Evolutionary conservation across 2,113 vertebrate species (phyloP), one percentile per base, ranked within the genome.

Genomic region (Thoracochromis brauschi): DNA sequence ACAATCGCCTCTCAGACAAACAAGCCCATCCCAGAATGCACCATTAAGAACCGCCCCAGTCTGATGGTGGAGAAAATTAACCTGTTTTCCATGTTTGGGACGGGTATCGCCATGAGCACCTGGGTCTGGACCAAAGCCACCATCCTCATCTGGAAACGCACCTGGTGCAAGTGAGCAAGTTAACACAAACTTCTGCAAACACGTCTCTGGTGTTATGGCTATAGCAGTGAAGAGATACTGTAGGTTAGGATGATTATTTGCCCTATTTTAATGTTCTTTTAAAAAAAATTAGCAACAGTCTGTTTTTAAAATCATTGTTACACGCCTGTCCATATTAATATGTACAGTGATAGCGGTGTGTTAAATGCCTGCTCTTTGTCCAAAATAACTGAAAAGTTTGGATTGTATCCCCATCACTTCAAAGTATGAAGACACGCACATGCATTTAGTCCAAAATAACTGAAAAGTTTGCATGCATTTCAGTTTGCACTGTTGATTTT

Each of bases 91-190:
- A 99, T 99, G 98, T 99, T 99, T 8, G 99, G 98, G 78, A 99
- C 99, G 0, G 99, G 98, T 13, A 97, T 99, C 35, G 97, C 97
- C 87, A 99, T 99, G 99, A 99, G 99, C 91, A 99, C 98, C 84
- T 99, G 99, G 99, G 98, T 99, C 40, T 99, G 99, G 99, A 99
- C 99, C 91, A 99, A 99, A 90, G 99, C 99, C 91, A 99, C 99
- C 1, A 95, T 99, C 85, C 98, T 99, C 90, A 99, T 99, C 94
- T 99, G 99, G 99, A 98, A 97, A 92, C 97, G 98, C 45, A 98
- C 98, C 86, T 99, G 98, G 98, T 98, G 97, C 97, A 98, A 97
- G 99, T 99, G 89, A 91, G 91, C 7, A 40, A 45, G 73, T 78
- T 31, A 78, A 24, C n/a, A 2, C 54, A 31, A 4, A 40, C 5